Evolutionary conservation across 2,797 vertebrate genomes (phyloP).

Genomic region (Lagodon rhomboides): DNA sequence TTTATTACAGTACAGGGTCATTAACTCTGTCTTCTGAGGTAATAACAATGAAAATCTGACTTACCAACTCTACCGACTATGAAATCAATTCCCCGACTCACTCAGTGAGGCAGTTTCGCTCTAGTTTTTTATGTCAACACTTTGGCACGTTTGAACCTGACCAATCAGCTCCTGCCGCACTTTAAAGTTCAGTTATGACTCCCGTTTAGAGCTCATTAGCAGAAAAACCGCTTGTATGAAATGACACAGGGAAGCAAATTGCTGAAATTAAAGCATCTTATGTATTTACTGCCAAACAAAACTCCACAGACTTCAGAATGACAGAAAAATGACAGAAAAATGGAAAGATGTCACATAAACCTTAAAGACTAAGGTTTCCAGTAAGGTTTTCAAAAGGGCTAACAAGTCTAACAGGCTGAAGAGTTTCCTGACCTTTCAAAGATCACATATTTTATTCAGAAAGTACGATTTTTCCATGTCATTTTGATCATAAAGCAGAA

Average conservation of each 20-base stretch:
- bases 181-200: not conserved
- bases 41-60: constrained; percentile 3
- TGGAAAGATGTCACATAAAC: not conserved
- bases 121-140: not conserved
- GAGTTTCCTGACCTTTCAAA: not conserved
- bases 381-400: not conserved
- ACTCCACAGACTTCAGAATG: not conserved
- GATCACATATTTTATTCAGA: not conserved
- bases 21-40: not conserved
- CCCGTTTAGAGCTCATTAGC: not conserved
- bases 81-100: not conserved
- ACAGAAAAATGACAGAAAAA: not conserved
- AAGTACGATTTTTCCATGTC: too few relatives aligned
- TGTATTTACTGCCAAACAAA: not conserved
- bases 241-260: not conserved
- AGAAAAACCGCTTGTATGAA: not conserved
- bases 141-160: not conserved
- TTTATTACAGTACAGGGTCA: not conserved
- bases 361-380: not conserved
- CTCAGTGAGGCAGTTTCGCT: not conserved
- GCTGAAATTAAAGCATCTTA: not conserved
- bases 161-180: not conserved
- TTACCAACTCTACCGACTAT: not conserved
- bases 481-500: too few relatives aligned
- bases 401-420: not conserved